Evolutionary conservation across 2,888 invertebrate genomes (phyloP), one percentile per base, ranked within the genome.

Genomic region (Diarsia dahlii): DNA sequence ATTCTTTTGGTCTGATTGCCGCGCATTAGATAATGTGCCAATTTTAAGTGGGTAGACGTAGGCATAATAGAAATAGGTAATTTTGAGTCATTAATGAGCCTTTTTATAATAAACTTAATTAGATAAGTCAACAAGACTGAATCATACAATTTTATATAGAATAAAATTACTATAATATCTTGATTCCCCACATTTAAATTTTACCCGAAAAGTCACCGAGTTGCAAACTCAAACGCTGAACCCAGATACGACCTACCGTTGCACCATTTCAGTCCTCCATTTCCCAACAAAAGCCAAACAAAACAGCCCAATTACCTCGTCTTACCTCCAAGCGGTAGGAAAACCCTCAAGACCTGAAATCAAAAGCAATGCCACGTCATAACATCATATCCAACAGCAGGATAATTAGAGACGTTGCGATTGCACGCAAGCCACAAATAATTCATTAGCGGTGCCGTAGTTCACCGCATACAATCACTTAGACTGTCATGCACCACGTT

Each of bases 381-480:
- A 92, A 89, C 87, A 89, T 86, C 86, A 90, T 85, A 88, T 86
- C 84, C 84, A 87, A 87, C 84, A 81, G 85, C 76, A 84, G 86
- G 90, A 91, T 93, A 95, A 95, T 95, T 95, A 95, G 92, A 89
- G 87, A 87, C 87, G 84, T 87, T 75, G 80, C 89, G 88, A 93
- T 93, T 91, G 90, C 95, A 96, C 96, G 96, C 95, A 92, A 95
- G 92, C 92, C 90, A 93, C 94, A 95, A 96, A 95, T 96, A 95
- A 95, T 96, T 96, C 93, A 96, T 96, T 95, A 95, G 91, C 86
- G 84, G 89, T 89, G 90, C 91, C 90, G 89, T 91, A 92, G 89
- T 90, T 90, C 91, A 92, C 93, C 93, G 91, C 93, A 92, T 93
- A 95, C 93, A 95, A 93, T 95, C 96, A 96, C 95, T 96, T 95